These are phyloP conservation scores for Syndactyla subalaris DNA, from an alignment of 2,797 vertebrate genomes.

Conservation along the genomic window DNA sequence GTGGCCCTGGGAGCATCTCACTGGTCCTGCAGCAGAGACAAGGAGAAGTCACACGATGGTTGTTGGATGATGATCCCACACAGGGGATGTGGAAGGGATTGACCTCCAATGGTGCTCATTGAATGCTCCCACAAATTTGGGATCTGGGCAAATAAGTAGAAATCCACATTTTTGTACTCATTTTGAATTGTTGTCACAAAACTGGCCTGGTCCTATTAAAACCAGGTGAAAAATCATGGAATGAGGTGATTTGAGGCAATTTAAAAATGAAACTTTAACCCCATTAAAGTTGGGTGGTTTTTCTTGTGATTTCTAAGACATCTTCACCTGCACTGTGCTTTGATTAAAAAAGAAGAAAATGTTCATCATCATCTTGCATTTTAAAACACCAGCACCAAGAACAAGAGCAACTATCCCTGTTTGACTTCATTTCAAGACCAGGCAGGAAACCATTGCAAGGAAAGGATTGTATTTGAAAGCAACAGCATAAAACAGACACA, in stretches of 20 bases:
- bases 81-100: not conserved
- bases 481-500: not conserved
- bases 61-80: not conserved
- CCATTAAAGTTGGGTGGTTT: not conserved
- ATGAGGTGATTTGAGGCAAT: not conserved
- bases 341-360: not conserved
- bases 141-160: not conserved
- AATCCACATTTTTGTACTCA: not conserved
- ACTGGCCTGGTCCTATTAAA: not conserved
- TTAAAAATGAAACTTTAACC: not conserved
- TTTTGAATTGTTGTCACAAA: not conserved
- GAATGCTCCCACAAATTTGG: not conserved
- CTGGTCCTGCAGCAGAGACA: not conserved
- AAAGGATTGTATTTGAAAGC: not conserved
- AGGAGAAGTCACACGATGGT: rapidly evolving
- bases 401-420: constrained; percentile 2
- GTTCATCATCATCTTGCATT: not conserved
- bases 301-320: not conserved
- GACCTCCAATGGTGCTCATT: rapidly evolving
- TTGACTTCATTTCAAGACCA: not conserved
- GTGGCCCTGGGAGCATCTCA: not conserved
- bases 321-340: not conserved
- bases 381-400: not conserved
- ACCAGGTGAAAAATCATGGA: not conserved
- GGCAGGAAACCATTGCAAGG: constrained; percentile 8